Percentiles rank a stretch among this genome's conserved stretches.
phyloP scores from a whole-genome alignment of 2,797 vertebrate genomes.

The Spheniscus humboldti region DNA sequence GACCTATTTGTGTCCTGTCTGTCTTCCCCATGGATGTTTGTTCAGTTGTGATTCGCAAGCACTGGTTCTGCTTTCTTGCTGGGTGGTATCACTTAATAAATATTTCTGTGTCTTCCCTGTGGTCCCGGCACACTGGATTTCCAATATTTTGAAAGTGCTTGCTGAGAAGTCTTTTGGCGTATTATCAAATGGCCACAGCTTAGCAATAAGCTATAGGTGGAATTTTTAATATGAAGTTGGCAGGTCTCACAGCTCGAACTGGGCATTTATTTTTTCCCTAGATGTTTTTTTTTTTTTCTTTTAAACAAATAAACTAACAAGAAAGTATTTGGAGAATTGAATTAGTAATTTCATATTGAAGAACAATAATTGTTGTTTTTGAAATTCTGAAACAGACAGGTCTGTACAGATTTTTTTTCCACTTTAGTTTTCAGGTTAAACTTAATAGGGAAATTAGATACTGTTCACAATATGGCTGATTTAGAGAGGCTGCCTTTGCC shows the following conservation, averaged over 20 bases:
- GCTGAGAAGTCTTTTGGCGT: constrained; percentile 34
- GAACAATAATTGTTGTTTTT: background rate
- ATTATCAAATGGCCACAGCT: background rate
- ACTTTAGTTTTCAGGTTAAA: background rate
- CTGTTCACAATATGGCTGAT: background rate
- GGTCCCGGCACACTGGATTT: background rate
- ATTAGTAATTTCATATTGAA: background rate
- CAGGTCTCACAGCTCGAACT: background rate
- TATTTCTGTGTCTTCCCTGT: background rate
- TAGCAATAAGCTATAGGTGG: background rate
- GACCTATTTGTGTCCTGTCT: background rate
- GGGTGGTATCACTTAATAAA: constrained; percentile 20
- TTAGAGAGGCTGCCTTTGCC: background rate
- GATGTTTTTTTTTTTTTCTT: no score
- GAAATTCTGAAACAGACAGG: background rate
- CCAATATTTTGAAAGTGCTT: background rate
- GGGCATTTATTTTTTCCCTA: background rate
- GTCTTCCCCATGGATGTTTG: background rate
- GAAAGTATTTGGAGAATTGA: background rate
- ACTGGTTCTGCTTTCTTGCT: background rate
- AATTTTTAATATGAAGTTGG: constrained; percentile 28
- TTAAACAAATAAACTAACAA: no score
- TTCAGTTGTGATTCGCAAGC: background rate
- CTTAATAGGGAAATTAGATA: background rate
- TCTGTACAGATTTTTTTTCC: background rate